Conservation (phyloP, 2,113 vertebrate species). For the Puma concolor region DNA sequence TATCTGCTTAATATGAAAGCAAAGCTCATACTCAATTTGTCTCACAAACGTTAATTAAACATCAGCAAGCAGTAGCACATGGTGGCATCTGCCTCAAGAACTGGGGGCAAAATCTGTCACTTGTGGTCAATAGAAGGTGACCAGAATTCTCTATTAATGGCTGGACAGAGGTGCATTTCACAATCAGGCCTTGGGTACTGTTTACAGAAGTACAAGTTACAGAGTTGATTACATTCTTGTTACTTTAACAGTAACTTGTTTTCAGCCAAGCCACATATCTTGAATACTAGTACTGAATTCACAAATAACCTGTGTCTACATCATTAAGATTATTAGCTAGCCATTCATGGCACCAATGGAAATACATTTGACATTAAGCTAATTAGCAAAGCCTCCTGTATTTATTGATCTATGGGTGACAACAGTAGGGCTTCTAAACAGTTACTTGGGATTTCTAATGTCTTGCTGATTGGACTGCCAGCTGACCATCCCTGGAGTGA, state of each 20-base stretch:
- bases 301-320: neutral
- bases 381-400: neutral
- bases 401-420: neutral
- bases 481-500: neutral
- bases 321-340: neutral
- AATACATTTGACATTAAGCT: neutral
- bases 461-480: neutral
- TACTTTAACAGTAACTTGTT: neutral
- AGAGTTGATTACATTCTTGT: neutral
- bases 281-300: conserved; percentile 10
- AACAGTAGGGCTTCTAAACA: neutral
- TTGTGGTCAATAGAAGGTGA: neutral
- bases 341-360: neutral
- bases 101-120: neutral
- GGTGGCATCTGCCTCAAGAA: neutral
- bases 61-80: neutral
- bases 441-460: neutral
- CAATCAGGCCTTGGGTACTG: neutral
- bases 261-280: neutral
- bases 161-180: neutral
- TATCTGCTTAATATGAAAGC: neutral
- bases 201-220: neutral
- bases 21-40: neutral
- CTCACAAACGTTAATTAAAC: conserved; percentile 30
- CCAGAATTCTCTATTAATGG: neutral